These are phyloP conservation scores for Chymomyza fuscimana DNA, from an alignment of 2,888 invertebrate species.

Conservation along the genomic window DNA sequence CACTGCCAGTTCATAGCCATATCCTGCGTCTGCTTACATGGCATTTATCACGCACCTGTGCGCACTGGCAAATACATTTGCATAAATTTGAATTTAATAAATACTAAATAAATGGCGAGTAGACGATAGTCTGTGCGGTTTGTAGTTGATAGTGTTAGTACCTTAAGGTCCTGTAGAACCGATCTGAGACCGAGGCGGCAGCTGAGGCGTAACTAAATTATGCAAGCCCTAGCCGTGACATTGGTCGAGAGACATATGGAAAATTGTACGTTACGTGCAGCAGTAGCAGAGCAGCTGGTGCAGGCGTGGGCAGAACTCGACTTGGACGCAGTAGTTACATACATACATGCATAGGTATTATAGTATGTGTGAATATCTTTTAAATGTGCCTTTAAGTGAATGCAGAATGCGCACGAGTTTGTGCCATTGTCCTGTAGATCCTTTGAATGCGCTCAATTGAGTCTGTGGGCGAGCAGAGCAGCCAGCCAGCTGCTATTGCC, in stretches of 20 bases:
- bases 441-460: constrained; percentile 2
- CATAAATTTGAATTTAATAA: constrained; percentile 6
- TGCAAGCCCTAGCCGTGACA: background rate
- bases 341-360: too few relatives aligned
- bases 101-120: background rate
- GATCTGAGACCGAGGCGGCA: background rate
- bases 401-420: constrained; percentile 10
- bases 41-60: background rate
- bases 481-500: background rate
- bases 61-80: background rate
- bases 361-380: constrained; percentile 43
- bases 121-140: background rate
- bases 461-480: background rate
- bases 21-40: background rate
- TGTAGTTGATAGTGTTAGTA: background rate
- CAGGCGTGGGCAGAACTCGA: background rate
- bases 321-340: background rate
- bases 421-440: constrained; percentile 9
- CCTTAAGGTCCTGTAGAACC: background rate
- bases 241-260: background rate
- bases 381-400: constrained; percentile 46
- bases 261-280: constrained; percentile 44
- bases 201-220: constrained; percentile 6
- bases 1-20: background rate
- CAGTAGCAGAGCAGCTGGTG: constrained; percentile 26